phyloP scores from a whole-genome alignment of 2,113 vertebrate genomes.

The Addax nasomaculatus region DNA sequence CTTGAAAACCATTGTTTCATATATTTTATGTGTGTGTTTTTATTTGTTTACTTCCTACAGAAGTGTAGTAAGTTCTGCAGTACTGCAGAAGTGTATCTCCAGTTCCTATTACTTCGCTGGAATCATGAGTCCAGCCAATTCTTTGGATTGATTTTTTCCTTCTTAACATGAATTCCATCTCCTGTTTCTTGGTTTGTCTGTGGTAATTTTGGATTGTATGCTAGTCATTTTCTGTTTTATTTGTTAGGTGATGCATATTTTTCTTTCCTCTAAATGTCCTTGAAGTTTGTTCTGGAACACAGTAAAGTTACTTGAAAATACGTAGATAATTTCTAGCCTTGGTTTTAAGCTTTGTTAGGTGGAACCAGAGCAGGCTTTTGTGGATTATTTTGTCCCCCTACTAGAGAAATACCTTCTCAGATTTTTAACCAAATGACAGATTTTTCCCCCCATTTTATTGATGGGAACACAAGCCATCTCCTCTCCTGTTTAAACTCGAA shows the following conservation, averaged over 20 bases:
- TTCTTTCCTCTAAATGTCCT: background rate
- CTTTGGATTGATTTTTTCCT: background rate
- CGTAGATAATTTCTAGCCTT: background rate
- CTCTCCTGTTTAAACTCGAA: background rate
- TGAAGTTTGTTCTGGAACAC: background rate
- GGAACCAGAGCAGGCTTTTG: background rate
- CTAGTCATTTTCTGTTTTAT: background rate
- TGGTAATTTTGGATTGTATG: background rate
- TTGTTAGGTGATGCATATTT: background rate
- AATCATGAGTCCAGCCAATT: background rate
- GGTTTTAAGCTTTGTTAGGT: background rate
- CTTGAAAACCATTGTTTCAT: background rate
- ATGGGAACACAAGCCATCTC: background rate
- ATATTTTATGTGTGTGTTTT: background rate
- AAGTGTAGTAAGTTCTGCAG: no score
- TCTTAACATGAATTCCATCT: background rate
- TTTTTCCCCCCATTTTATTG: background rate
- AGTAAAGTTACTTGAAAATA: background rate
- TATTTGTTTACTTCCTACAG: background rate
- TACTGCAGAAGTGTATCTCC: background rate
- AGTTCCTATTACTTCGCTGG: background rate
- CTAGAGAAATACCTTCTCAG: background rate
- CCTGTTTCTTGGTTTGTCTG: background rate
- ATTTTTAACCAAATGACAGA: background rate
- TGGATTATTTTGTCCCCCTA: background rate